phyloP scores from a whole-genome alignment of 2,888 invertebrate species.

The Sepioteuthis lessoniana region DNA sequence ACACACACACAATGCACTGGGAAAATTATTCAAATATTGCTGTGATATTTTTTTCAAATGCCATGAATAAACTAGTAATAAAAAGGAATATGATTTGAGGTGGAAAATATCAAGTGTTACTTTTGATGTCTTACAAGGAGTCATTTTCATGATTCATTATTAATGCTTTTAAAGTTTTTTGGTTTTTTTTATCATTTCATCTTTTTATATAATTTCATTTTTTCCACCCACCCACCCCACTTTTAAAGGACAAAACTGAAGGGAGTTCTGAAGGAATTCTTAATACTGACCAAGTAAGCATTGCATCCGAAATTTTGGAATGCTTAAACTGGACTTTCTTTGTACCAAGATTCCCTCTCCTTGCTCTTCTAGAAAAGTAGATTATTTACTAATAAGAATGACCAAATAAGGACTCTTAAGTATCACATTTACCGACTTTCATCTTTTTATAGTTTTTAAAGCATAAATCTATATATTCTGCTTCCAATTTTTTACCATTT shows the following conservation, averaged over 20 bases:
- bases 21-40: too few relatives aligned
- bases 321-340: background rate
- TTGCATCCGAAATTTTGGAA: slow-evolving; percentile 14
- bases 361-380: background rate
- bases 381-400: background rate
- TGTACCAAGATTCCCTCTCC: background rate
- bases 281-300: slow-evolving; percentile 36
- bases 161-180: background rate
- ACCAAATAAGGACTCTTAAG: background rate
- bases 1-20: too few relatives aligned
- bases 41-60: too few relatives aligned
- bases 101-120: background rate
- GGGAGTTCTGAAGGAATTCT: slow-evolving; percentile 34
- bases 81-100: too few relatives aligned
- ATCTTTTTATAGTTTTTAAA: background rate
- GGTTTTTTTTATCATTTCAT: background rate
- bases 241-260: slow-evolving; percentile 38
- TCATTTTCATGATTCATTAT: background rate
- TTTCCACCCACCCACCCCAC: background rate
- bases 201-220: background rate
- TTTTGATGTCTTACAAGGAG: background rate
- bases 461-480: too few relatives aligned
- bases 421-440: background rate
- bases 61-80: too few relatives aligned
- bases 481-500: too few relatives aligned